Percentiles rank a stretch among this genome's conserved stretches.
These are phyloP conservation scores for Pogonophryne albipinna DNA, from an alignment of 2,797 vertebrate species.

Conservation along the genomic window DNA sequence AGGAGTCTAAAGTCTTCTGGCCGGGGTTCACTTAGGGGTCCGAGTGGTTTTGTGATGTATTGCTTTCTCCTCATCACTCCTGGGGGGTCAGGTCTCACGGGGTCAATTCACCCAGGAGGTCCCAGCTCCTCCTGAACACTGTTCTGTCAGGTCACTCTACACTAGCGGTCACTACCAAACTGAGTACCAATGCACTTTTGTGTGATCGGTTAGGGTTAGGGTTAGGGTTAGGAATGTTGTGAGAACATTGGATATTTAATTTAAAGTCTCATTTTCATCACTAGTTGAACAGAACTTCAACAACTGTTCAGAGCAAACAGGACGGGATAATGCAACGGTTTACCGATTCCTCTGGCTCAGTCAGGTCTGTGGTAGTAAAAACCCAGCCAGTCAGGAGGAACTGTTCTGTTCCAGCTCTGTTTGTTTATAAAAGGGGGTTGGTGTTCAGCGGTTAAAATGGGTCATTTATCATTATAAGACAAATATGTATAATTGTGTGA, in stretches of 20 bases:
- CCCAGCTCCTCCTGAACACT: slow-evolving; percentile 31
- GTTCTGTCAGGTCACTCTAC: background rate
- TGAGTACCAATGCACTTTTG: background rate
- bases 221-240: no score
- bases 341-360: background rate
- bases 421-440: slow-evolving; percentile 57
- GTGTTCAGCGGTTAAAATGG: slow-evolving; percentile 45
- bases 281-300: no score
- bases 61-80: slow-evolving; percentile 28
- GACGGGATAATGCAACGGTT: background rate
- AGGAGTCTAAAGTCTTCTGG: slow-evolving; percentile 32
- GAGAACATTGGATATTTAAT: background rate
- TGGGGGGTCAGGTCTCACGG: slow-evolving; percentile 48
- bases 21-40: slow-evolving; percentile 23
- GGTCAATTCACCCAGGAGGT: slow-evolving; percentile 57
- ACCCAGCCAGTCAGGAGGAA: slow-evolving; percentile 44
- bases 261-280: background rate
- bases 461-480: slow-evolving; percentile 26
- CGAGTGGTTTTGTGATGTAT: slow-evolving; percentile 24
- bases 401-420: slow-evolving; percentile 59
- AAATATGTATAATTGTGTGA: slow-evolving; percentile 26
- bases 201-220: no score
- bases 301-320: background rate
- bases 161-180: background rate
- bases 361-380: slow-evolving; percentile 43